Base-by-base conservation (phyloP, 2,113 vertebrate species). In the Megaleporinus macrocephalus region DNA sequence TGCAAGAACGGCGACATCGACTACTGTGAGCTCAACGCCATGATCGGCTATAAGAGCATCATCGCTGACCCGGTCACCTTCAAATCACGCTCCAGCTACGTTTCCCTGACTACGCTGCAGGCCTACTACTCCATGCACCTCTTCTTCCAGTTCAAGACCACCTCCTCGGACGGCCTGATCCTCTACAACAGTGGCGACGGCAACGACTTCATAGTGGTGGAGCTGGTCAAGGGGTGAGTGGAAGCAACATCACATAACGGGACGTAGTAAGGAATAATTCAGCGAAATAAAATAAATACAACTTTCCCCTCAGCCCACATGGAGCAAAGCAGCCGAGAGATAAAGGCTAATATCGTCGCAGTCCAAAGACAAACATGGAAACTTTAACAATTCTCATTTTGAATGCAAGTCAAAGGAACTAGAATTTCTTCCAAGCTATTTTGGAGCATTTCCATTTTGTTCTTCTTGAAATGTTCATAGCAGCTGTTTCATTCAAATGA, bases 121-220 rank as follows among this genome's bases (percentile, higher is more conserved):
- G 98, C 98, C 74, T 99, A 99, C 89, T 98, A 97, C 85, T 97
- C 97, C 93, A 99, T 99, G 98, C 96, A 99, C 93, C 97, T 99
- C 89, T 99, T 99, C 93, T 99, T 99, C 94, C 98, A 99, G 94
- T 99, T 99, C 92, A 99, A 99, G 93, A 99, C 97, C 66, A 99
- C 98, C 77, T 98, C 98, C 4, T 93, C 97, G 0, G 98, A 99
- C 65, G 98, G 98, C 80, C 95, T 99, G 86, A 98, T 99, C 89
- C 95, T 99, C 0, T 99, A 94, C 89, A 99, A 99, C 93, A 98
- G 97, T 66, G 98, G 98, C 2, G 98, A 99, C 90, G 98, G 97
- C 68, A 99, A 97, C 82, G 98, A 99, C 93, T 99, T 99, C 91
- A 98, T 99, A 69, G 97, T 98, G 88, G 96, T 99, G 89, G 98